These are phyloP conservation scores for Hiodon alosoides DNA, from an alignment of 2,113 vertebrate genomes.

Conservation along the genomic window DNA sequence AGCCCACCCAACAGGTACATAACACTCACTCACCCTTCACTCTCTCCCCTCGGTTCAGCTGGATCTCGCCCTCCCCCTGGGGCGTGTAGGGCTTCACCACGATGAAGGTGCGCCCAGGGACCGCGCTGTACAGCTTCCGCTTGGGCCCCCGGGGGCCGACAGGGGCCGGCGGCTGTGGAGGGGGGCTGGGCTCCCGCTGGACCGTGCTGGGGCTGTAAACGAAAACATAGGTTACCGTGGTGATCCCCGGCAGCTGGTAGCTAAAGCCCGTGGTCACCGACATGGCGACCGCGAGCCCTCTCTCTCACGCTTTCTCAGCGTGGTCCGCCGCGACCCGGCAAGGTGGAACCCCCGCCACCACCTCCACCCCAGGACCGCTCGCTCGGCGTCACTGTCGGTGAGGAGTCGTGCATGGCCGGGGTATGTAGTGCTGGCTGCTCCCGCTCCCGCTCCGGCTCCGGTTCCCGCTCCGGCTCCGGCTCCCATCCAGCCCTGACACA, in stretches of 20 bases:
- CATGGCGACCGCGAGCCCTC: constrained; percentile 52
- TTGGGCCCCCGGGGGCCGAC: constrained; percentile 78
- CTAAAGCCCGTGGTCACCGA: constrained; percentile 68
- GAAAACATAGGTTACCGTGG: constrained; percentile 93
- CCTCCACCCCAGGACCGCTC: neutral
- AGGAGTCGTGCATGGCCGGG: constrained; percentile 22
- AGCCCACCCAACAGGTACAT: no score
- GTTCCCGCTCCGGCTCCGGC: constrained; percentile 9
- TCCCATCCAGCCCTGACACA: constrained; percentile 4
- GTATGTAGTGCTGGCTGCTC: neutral
- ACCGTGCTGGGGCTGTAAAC: constrained; percentile 87
- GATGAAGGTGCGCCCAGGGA: constrained; percentile 89
- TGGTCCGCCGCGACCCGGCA: neutral
- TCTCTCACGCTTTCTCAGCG: constrained; percentile 19
- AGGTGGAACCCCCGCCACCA: neutral
- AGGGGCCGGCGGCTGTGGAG: constrained; percentile 65
- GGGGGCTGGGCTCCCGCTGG: constrained; percentile 69
- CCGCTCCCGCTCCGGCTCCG: constrained; percentile 2
- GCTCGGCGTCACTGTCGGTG: constrained; percentile 31
- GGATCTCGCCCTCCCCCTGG: constrained; percentile 89
- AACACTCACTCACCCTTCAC: constrained; percentile 79
- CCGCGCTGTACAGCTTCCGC: constrained; percentile 92
- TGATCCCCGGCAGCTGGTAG: constrained; percentile 78
- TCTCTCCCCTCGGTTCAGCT: constrained; percentile 87
- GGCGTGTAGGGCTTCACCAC: constrained; percentile 88